These are phyloP conservation scores for Hypercompe scribonia DNA, from an alignment of 2,888 invertebrate species.

Conservation along the genomic window DNA sequence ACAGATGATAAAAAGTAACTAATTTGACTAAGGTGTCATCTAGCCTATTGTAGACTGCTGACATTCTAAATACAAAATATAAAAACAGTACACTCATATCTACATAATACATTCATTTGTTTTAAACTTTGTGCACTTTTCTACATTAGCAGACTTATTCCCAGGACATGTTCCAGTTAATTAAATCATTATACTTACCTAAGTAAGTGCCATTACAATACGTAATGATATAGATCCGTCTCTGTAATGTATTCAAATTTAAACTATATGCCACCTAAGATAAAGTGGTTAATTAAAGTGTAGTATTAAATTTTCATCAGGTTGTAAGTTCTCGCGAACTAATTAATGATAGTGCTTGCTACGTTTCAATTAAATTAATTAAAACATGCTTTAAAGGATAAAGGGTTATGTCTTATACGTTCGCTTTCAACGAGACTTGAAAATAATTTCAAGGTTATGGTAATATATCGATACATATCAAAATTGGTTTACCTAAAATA, in stretches of 20 bases:
- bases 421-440: background rate
- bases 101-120: too few species aligned
- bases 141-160: too few species aligned
- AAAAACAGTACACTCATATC: too few species aligned
- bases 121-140: too few species aligned
- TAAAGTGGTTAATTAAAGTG: constrained; percentile 5
- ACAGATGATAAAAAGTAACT: too few species aligned
- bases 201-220: background rate
- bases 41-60: too few species aligned
- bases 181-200: too few species aligned
- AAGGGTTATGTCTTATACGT: background rate
- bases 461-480: background rate
- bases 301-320: constrained; percentile 15
- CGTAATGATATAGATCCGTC: background rate
- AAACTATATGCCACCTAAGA: background rate
- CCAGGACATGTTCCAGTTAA: too few species aligned
- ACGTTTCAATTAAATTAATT: constrained; percentile 21
- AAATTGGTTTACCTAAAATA: background rate
- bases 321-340: constrained; percentile 9
- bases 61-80: too few species aligned
- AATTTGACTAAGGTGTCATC: too few species aligned
- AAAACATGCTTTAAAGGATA: constrained; percentile 9
- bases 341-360: constrained; percentile 19
- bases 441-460: background rate
- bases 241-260: constrained; percentile 8